These are phyloP conservation scores for Alligator sinensis DNA, from an alignment of 2,113 vertebrate genomes.

Conservation along the genomic window DNA sequence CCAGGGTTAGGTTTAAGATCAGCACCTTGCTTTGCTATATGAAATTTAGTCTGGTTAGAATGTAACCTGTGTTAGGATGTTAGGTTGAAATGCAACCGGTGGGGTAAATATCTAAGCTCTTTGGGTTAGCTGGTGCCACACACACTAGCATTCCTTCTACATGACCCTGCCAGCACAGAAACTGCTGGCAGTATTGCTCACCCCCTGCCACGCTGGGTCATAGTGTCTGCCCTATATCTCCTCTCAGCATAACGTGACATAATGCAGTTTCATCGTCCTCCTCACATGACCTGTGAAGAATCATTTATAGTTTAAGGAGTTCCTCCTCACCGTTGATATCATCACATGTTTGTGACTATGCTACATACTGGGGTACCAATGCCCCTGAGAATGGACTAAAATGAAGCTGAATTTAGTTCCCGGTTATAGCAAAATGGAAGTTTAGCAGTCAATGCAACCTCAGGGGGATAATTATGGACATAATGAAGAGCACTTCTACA, in stretches of 20 bases:
- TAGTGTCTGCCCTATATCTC: slow-evolving; percentile 88
- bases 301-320: slow-evolving; percentile 67
- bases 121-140: slow-evolving; percentile 72
- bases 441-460: not conserved
- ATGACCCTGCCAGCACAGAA: slow-evolving; percentile 28
- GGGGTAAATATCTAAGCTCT: not conserved
- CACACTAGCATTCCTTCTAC: slow-evolving; percentile 71
- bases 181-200: slow-evolving; percentile 83
- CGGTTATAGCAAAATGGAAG: not conserved
- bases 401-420: not conserved
- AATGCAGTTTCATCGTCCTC: slow-evolving; percentile 86
- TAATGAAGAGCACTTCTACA: not conserved
- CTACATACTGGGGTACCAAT: not conserved
- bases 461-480: not conserved
- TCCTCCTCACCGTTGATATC: slow-evolving; percentile 6
- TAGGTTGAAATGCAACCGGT: slow-evolving; percentile 43
- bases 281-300: slow-evolving; percentile 93
- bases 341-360: not conserved
- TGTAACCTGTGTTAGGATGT: slow-evolving; percentile 42
- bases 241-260: slow-evolving; percentile 88
- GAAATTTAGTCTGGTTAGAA: slow-evolving; percentile 70
- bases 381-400: not conserved
- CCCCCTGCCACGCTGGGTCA: slow-evolving; percentile 84
- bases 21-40: slow-evolving; percentile 4
- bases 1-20: not conserved